Evolutionary conservation across 2,888 invertebrate species (phyloP), one percentile per base, ranked within the genome.

Genomic region (Corbicula japonica): DNA sequence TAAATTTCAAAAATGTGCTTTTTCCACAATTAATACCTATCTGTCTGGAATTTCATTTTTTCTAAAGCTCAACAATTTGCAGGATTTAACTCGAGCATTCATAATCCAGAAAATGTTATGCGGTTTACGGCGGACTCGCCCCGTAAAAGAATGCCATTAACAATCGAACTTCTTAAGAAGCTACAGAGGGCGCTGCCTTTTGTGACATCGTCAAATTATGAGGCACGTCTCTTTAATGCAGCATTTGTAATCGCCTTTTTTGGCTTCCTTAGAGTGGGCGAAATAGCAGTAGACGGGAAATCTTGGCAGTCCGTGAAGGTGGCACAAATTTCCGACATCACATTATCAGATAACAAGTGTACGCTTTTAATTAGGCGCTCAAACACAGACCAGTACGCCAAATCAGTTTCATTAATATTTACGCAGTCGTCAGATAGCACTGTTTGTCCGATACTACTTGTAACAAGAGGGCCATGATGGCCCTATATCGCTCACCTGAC

Each of bases 261-360:
- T 62, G 60, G 15, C 23, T 58, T 58, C n/a, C 21, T 58, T 26
- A 58, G 60, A n/a, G 28, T 61, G 26, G n/a, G 61, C 15, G 61
- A 61, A 26, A 1, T 61, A 15, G 21, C 48, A n/a, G n/a, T 41
- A 41, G 41, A 41, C 18, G 41, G 10, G 41, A 41, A 10, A 41
- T 10, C 41, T 10, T 10, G 18, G 12, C 41, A 10, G 12, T 41
- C 10, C 41, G 18, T 18, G 41, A 41, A 41, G 18, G 41, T 41
- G 41, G 41, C 41, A 41, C 18, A 41, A 12, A 41, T 41, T 41
- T 41, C 41, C 12, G 41, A 41, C 18, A 41, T 41, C 10, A 12
- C 41, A 41, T 41, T 41, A 41, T 41, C 41, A 10, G 41, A 41
- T 12, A 12, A 18, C 41, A 41, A 41, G 41, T 41, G 41, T 18